phyloP scores from a whole-genome alignment of 2,888 invertebrate species.

The Hyposoter dolosus region DNA sequence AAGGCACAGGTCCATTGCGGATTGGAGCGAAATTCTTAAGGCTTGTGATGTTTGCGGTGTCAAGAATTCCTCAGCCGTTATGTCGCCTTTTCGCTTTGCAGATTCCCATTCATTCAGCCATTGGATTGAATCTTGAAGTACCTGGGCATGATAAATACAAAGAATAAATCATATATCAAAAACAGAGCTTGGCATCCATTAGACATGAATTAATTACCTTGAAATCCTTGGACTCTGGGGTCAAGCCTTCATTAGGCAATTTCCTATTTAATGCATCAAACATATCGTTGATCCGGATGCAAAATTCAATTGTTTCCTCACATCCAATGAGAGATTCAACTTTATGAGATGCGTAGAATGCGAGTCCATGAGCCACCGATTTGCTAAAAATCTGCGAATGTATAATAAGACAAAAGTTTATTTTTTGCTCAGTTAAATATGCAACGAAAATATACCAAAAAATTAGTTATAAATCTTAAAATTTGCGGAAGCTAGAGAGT shows the following conservation, averaged over 20 bases:
- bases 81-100: neutral
- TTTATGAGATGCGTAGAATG: constrained; percentile 10
- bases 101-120: constrained; percentile 4
- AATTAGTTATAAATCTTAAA: too few relatives aligned
- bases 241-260: neutral
- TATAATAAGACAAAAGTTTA: too few relatives aligned
- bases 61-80: neutral
- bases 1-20: neutral
- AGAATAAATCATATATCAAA: neutral
- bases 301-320: constrained; percentile 6
- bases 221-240: neutral
- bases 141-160: neutral
- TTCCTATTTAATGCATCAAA: constrained; percentile 18
- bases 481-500: too few relatives aligned
- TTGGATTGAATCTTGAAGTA: neutral
- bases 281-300: constrained; percentile 34
- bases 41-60: neutral
- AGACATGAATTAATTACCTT: neutral
- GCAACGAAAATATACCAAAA: too few relatives aligned
- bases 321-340: constrained; percentile 18
- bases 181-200: neutral
- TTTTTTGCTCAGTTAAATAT: too few relatives aligned
- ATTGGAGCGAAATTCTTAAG: neutral
- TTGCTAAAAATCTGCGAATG: constrained; percentile 30
- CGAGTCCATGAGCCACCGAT: constrained; percentile 4